Evolutionary conservation across 2,113 vertebrate species (phyloP).

Genomic region (Melospiza georgiana): DNA sequence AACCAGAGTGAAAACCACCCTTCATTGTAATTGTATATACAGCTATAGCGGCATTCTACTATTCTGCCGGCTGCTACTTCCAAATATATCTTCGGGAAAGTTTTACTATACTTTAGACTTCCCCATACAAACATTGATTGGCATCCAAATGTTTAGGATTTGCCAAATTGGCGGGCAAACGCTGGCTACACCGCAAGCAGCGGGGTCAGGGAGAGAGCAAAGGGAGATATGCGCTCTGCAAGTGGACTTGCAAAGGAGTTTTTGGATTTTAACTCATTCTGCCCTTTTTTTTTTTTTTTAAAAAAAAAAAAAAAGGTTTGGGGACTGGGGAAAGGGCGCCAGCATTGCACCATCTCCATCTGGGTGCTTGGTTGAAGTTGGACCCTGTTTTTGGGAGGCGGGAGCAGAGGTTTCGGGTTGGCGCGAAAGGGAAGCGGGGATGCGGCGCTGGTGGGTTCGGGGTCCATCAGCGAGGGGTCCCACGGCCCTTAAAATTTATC

Average conservation of each 20-base stretch:
- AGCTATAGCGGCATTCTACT: conserved; percentile 31
- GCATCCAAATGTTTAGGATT: conserved; percentile 74
- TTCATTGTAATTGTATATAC: not conserved
- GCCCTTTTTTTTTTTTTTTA: too few species aligned
- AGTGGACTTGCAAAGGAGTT: conserved; percentile 16
- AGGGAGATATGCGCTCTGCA: conserved; percentile 62
- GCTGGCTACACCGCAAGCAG: conserved; percentile 71
- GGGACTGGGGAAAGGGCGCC: not conserved
- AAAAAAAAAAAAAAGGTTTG: not conserved
- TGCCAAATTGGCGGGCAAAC: conserved; percentile 76
- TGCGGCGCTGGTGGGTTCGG: fast-evolving
- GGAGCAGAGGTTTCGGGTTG: not conserved
- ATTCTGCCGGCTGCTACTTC: conserved; percentile 39
- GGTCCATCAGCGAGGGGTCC: not conserved
- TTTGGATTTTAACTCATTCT: conserved; percentile 3
- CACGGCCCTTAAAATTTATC: not conserved
- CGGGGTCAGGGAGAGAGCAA: conserved; percentile 73
- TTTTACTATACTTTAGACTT: conserved; percentile 69
- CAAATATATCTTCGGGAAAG: conserved; percentile 59
- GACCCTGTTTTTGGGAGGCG: not conserved
- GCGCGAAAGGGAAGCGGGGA: not conserved
- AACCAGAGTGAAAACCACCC: not conserved
- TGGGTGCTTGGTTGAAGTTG: not conserved
- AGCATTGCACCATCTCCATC: not conserved
- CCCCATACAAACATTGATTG: conserved; percentile 75